Base-by-base conservation (phyloP, 2,888 invertebrate species). In the Andricus quercusramuli region DNA sequence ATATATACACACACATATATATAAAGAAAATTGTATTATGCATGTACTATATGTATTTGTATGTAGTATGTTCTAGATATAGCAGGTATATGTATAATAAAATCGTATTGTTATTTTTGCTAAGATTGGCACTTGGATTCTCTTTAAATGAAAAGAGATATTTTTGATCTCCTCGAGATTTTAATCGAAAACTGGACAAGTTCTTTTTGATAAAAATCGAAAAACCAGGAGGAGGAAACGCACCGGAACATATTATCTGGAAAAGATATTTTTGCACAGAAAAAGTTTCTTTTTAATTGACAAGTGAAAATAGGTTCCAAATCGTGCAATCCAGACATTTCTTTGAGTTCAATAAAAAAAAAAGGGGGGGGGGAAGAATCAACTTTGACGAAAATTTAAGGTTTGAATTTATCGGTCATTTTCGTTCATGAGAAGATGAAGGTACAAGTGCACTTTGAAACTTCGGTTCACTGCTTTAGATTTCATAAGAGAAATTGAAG, bases 121-220 rank as follows among this genome's bases (percentile, higher is more conserved):
- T 90, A 90, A 84, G 86, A 90, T 90, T 90, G 90, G 90, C 90
- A 90, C 90, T 90, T 90, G 85, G 83, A 88, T 85, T 86, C 83
- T 86, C 79, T 79, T 78, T 37, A 59, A 74, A 74, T 11, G 56
- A 74, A 74, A 56, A 32, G n/a, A 29, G 11, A 56, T 56, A 56
- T 59, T 74, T 70, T 70, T 11, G 22, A 51, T 70, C 13, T 70
- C 47, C 70, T 51, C 11, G 29, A 47, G 51, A 70, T 29, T 51
- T 70, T 70, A 41, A 41, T 67, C 8, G 29, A 29, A 64, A 64
- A 64, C 29, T 64, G 13, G 64, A 64, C 17, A 64, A 29, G 6
- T 64, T 29, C 25, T 51, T 29, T 51, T 51, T 25, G 5, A 74
- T 32, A 13, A 74, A 29, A 56, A 56, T 51, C 32, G 6, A 13